Evolutionary conservation across 2,797 vertebrate genomes (phyloP).

Genomic region (Distichodus sexfasciatus): DNA sequence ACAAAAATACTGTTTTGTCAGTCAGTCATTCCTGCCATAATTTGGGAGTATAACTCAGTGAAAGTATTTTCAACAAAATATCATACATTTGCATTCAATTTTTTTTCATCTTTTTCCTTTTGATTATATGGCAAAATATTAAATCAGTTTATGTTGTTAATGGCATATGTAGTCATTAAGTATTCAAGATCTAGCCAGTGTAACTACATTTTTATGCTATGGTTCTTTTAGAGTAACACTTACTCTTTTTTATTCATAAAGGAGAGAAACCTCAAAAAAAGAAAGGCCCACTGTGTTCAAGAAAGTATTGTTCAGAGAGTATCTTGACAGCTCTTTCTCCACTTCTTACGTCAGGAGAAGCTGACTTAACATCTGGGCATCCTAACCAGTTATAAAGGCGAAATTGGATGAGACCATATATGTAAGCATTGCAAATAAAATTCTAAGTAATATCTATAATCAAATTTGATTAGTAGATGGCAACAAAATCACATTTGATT

Average conservation of each 20-base stretch:
- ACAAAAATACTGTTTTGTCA: no score
- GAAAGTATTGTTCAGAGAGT: conserved; percentile 88
- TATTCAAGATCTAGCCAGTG: no score
- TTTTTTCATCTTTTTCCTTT: no score
- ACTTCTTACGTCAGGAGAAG: conserved; percentile 78
- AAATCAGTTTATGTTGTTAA: no score
- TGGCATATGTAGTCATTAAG: no score
- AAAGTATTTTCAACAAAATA: no score
- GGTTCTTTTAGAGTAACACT: not conserved
- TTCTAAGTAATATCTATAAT: not conserved
- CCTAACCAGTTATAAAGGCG: conserved; percentile 89
- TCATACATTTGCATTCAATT: no score
- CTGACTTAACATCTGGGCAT: conserved; percentile 90
- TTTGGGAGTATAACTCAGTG: no score
- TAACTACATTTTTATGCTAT: not conserved
- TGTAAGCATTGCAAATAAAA: conserved; percentile 28
- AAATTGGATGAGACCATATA: conserved; percentile 84
- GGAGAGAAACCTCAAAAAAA: conserved; percentile 53
- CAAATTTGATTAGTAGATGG: not conserved
- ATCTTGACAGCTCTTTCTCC: conserved; percentile 82
- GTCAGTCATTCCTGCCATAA: no score
- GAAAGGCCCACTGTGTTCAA: conserved; percentile 70
- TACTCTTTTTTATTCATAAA: conserved; percentile 41
- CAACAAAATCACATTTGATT: not conserved
- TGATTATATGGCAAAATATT: no score